Evolutionary conservation across 2,113 vertebrate species (phyloP).

Genomic region (Pelecanus crispus): DNA sequence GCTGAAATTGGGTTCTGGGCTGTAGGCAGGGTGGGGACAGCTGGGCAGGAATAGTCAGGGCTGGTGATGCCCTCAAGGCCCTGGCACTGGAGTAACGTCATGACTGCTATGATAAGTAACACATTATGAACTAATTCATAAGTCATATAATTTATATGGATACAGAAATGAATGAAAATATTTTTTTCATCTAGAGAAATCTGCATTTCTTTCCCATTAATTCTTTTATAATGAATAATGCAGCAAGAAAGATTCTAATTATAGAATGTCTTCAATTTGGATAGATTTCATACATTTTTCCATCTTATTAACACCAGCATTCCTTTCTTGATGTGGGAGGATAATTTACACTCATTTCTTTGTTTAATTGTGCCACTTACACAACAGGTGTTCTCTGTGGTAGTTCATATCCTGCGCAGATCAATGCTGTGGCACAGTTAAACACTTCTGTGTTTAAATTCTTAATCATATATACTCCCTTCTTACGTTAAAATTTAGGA

Average conservation of each 20-base stretch:
- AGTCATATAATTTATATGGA: neutral
- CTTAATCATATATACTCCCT: neutral
- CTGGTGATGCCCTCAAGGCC: neutral
- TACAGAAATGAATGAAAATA: conserved; percentile 3
- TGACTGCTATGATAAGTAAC: neutral
- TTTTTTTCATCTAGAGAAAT: neutral
- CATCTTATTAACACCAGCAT: conserved; percentile 22
- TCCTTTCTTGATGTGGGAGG: conserved; percentile 6
- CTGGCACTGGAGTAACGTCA: neutral
- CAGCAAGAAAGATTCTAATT: conserved; percentile 18
- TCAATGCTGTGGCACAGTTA: neutral
- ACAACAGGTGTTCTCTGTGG: conserved; percentile 31
- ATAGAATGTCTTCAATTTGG: conserved; percentile 27
- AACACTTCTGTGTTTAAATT: neutral
- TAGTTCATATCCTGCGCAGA: neutral
- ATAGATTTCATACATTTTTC: conserved; percentile 38
- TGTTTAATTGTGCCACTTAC: conserved; percentile 35
- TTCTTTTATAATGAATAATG: conserved; percentile 39
- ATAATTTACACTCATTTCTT: conserved; percentile 33
- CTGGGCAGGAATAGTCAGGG: neutral
- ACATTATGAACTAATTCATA: neutral
- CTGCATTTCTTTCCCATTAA: conserved; percentile 7
- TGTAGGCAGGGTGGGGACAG: neutral
- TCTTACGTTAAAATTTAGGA: neutral
- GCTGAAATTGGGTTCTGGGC: neutral